Evolutionary conservation across 64 coral and sea anemone genomes (phyloP), one percentile per base, ranked within the genome.

Genomic region (Astreopora myriophthalma): DNA sequence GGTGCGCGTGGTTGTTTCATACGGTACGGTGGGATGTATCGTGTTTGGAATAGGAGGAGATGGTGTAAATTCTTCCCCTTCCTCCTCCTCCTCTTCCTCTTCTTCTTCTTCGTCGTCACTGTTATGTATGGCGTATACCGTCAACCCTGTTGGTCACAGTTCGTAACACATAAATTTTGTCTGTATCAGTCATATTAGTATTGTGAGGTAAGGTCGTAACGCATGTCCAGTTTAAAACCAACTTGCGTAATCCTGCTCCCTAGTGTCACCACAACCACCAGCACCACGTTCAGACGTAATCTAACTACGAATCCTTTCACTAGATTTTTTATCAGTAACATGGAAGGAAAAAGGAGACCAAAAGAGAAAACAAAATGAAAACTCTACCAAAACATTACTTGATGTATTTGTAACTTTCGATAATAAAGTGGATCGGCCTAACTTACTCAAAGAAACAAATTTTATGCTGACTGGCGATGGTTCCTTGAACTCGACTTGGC

Each of bases 31-130:
- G 20, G 71, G 66, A 22, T 22, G 65, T 72, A 73, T 72, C 36
- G 85, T 70, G 64, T 48, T 73, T 16, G 89, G 36, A 42, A 75
- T 49, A 10, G 77, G 89, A 64, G 89, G 89, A 37, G 89, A 36
- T 57, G 85, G 85, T 44, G 23, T 16, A 36, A 22, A 35, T 83
- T 83, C 52, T 38, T 83, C 79, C 3, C 67, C 90, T 22, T 85
- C 90, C 49, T 91, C 88, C 44, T 91, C 89, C 58, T 91, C 89
- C 32, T 91, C 78, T 11, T 74, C 52, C 58, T 91, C 89, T 48
- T 91, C 78, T 11, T 74, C 52, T 37, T 92, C 79, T 26, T 85
- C 70, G 40, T 86, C 33, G 32, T 86, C 64, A 85, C 80, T 36
- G 66, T 86, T 81, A 17, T 34, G 57, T 57, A 92, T 39, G 7